Conservation (phyloP, 2,113 vertebrate genomes). For the Halichoerus grypus region DNA sequence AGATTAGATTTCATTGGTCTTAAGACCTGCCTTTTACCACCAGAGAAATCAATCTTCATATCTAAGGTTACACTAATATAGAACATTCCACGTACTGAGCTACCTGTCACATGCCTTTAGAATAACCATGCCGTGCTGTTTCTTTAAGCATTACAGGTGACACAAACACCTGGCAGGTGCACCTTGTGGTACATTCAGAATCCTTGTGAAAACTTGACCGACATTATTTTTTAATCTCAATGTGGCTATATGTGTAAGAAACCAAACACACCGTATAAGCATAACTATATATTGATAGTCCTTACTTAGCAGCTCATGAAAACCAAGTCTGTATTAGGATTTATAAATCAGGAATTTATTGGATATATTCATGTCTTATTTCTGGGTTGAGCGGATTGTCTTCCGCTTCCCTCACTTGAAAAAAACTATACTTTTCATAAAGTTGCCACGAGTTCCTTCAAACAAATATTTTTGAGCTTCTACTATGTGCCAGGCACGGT, state of each 20-base stretch:
- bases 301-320: neutral
- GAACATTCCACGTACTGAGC: neutral
- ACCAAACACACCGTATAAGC: neutral
- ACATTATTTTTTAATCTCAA: neutral
- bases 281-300: neutral
- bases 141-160: neutral
- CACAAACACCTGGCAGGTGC: neutral
- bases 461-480: neutral
- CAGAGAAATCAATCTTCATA: neutral
- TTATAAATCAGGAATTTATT: neutral
- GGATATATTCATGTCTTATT: neutral
- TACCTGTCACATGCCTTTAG: neutral
- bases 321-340: neutral
- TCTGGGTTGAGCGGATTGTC: neutral
- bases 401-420: constrained; percentile 19
- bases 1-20: constrained; percentile 60
- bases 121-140: neutral
- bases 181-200: neutral
- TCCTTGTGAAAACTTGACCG: neutral
- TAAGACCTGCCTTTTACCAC: constrained; percentile 53
- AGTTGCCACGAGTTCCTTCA: neutral
- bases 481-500: neutral
- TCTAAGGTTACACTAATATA: constrained; percentile 10
- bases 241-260: constrained; percentile 42
- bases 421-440: neutral